A percentile compares a stretch with the other conserved stretches of the same genome.
These are phyloP conservation scores for Microchirus variegatus DNA, from an alignment of 2,797 vertebrate genomes.

Conservation along the genomic window DNA sequence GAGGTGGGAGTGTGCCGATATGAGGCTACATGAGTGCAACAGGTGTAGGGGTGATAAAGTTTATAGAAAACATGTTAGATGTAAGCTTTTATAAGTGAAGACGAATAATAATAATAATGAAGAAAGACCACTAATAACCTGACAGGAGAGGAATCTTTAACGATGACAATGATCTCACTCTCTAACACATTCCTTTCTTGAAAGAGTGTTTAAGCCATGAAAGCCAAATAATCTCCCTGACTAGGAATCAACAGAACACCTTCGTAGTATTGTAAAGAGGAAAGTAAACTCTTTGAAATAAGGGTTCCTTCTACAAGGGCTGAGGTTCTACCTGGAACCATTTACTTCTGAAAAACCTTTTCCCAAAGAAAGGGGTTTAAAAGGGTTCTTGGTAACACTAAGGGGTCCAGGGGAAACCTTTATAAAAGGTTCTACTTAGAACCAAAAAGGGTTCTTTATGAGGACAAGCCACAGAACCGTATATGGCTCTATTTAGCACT, in stretches of 20 bases:
- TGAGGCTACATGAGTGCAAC: not conserved
- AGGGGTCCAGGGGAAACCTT: too few species aligned
- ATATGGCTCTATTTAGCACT: too few species aligned
- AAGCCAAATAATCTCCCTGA: not conserved
- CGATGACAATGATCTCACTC: not conserved
- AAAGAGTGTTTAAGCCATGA: not conserved
- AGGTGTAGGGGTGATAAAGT: not conserved
- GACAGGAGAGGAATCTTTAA: not conserved
- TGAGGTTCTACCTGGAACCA: too few species aligned
- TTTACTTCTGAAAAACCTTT: too few species aligned
- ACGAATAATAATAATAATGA: not conserved
- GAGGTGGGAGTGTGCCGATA: constrained; percentile 4
- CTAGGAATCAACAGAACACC: not conserved
- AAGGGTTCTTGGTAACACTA: too few species aligned
- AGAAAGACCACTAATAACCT: not conserved
- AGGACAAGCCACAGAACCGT: too few species aligned
- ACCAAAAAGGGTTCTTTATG: too few species aligned
- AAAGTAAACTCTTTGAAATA: too few species aligned
- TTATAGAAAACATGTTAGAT: not conserved
- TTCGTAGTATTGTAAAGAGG: not conserved
- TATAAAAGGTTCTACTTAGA: too few species aligned
- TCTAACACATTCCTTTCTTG: not conserved
- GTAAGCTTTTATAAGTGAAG: not conserved
- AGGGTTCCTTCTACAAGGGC: too few species aligned
- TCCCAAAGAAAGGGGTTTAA: too few species aligned